A percentile compares a stretch with the other conserved stretches of the same genome.
These are phyloP conservation scores for Zaprionus ornatus DNA, from an alignment of 1,140 invertebrate species.

Conservation along the genomic window DNA sequence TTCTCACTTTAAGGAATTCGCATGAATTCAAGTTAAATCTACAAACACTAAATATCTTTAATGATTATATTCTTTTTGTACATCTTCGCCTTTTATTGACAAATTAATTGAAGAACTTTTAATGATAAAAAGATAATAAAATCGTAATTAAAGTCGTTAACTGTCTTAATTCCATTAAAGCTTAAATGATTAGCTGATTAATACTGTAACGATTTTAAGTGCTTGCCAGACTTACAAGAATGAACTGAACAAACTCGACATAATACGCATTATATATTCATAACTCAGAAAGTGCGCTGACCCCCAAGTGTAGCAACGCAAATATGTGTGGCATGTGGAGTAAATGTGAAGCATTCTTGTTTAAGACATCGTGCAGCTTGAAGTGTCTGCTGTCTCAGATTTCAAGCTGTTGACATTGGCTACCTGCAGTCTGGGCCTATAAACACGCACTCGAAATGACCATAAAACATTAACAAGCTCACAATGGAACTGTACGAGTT, in stretches of 20 bases:
- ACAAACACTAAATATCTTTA: too few relatives aligned
- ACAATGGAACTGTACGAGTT: conserved; percentile 25
- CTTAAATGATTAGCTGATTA: neutral
- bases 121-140: neutral
- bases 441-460: conserved; percentile 50
- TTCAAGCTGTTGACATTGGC: conserved; percentile 36
- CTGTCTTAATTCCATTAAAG: neutral
- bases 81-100: rapidly evolving
- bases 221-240: neutral
- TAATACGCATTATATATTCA: neutral
- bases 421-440: conserved; percentile 28
- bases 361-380: neutral
- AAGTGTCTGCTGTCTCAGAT: conserved; percentile 6
- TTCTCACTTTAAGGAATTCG: too few relatives aligned
- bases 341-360: neutral
- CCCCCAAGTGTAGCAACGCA: neutral
- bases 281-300: neutral
- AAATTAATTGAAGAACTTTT: neutral
- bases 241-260: neutral
- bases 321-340: neutral
- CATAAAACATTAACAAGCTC: conserved; percentile 65
- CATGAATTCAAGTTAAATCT: too few relatives aligned
- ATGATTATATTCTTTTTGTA: neutral
- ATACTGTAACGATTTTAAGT: neutral
- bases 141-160: neutral